Percentiles rank a stretch among this genome's conserved stretches.
phyloP scores from a whole-genome alignment of 2,888 invertebrate genomes.

The Antitype chi region DNA sequence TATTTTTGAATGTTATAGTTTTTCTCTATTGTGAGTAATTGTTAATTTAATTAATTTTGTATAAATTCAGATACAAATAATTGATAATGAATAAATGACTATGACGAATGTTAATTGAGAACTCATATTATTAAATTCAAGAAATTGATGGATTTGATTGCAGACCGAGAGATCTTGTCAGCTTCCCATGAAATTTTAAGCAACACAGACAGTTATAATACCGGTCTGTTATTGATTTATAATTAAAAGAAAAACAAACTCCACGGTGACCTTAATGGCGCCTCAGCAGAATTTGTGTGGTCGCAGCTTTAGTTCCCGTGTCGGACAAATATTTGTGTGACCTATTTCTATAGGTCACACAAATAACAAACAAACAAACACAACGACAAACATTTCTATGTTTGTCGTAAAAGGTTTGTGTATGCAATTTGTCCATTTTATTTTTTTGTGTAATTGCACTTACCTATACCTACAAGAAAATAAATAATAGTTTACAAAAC shows the following conservation, averaged over 20 bases:
- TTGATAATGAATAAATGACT: no score
- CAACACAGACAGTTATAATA: not conserved
- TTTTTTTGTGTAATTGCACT: slow-evolving; percentile 25
- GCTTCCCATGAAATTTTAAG: slow-evolving; percentile 28
- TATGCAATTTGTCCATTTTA: not conserved
- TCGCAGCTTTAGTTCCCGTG: slow-evolving; percentile 39
- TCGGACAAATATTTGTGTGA: slow-evolving; percentile 45
- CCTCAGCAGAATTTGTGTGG: slow-evolving; percentile 10
- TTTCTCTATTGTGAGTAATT: no score
- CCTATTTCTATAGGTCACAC: no score
- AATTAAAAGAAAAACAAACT: slow-evolving; percentile 40
- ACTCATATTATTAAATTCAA: not conserved
- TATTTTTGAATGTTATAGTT: no score
- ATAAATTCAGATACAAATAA: no score
- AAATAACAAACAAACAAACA: no score
- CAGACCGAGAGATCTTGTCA: not conserved
- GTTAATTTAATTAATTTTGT: no score
- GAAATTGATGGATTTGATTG: not conserved
- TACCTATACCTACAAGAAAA: no score
- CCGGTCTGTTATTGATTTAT: slow-evolving; percentile 36
- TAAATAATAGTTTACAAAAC: no score
- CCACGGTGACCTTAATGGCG: slow-evolving; percentile 33
- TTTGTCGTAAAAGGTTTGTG: slow-evolving; percentile 20
- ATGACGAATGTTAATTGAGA: not conserved
- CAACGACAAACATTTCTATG: no score